Evolutionary conservation across 2,797 vertebrate species (phyloP), one percentile per base, ranked within the genome.

Genomic region (Hippopotamyrus pictus): DNA sequence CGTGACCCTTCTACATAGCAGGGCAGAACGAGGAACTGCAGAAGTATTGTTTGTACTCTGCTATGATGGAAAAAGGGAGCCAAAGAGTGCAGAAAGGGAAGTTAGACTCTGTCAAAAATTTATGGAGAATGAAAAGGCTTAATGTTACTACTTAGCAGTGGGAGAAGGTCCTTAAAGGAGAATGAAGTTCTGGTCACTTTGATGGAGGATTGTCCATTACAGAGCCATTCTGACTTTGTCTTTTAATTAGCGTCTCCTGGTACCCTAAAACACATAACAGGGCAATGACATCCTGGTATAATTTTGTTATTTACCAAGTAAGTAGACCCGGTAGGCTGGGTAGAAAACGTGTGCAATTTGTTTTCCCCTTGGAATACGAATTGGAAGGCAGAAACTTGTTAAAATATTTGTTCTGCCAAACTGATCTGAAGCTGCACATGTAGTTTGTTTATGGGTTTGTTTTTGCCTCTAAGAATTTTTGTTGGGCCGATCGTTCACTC

Each of bases 181-280:
- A 46, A 86, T 11, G 44, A 48, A 73, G 25, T 44, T 86, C 37
- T 41, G 53, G 51, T 44, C 41, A 3, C 41, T 82, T 22, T 14
- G 89, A 69, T 6, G 14, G 22, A 37, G 48, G n/a, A 11, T 33
- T 29, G 48, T 48, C 5, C 76, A 51, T 86, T 11, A n/a, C 2
- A 25, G 41, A 88, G 48, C 11, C 44, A 12, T 51, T 57, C 51
- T 90, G 92, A 93, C 93, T 94, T 94, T 94, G 95, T 93, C 93
- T 94, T 94, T 96, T 95, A 95, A 91, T 96, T 95, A 92, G 92
- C 94, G 91, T 92, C 76, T 93, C 90, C 93, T 92, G 93, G 14
- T 57, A 33, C 17, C 85, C 7, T 50, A 93, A 94, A 93, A 94
- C 92, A 90, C 91, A 91, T 89, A 88, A 69, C 51, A 86, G 89